These are phyloP conservation scores for Propsilocerus akamusi DNA, from an alignment of 1,140 invertebrate genomes.

Conservation along the genomic window DNA sequence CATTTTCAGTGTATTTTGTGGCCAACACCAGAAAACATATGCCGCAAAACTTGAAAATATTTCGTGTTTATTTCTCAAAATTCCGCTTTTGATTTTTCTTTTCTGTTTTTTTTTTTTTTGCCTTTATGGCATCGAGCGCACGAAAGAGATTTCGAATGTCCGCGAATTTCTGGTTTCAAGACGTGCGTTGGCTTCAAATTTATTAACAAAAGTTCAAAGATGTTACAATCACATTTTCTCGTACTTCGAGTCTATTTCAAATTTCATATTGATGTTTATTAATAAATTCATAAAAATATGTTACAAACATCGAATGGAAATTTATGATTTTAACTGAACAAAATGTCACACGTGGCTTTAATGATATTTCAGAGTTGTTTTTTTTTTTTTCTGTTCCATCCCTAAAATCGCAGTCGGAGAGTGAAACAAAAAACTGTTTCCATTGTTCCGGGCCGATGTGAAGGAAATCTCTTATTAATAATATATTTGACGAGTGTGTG, in stretches of 20 bases:
- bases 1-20: not conserved
- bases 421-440: no score
- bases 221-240: no score
- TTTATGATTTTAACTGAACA: conserved; percentile 1
- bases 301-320: conserved; percentile 1
- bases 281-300: no score
- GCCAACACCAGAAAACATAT: not conserved
- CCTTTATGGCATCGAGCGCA: no score
- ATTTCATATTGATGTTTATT: no score
- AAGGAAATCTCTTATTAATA: conserved; percentile 3
- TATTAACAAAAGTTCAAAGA: no score
- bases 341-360: conserved; percentile 1
- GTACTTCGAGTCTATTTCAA: no score
- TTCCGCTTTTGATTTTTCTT: not conserved
- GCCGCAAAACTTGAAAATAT: not conserved
- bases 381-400: not conserved
- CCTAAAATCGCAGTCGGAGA: not conserved
- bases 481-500: not conserved
- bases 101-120: not conserved
- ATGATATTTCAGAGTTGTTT: not conserved
- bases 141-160: no score
- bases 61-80: not conserved
- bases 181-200: no score
- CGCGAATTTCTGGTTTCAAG: no score
- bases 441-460: not conserved